Conservation (phyloP, 2,797 vertebrate genomes). For the Jordanella pulchra region DNA sequence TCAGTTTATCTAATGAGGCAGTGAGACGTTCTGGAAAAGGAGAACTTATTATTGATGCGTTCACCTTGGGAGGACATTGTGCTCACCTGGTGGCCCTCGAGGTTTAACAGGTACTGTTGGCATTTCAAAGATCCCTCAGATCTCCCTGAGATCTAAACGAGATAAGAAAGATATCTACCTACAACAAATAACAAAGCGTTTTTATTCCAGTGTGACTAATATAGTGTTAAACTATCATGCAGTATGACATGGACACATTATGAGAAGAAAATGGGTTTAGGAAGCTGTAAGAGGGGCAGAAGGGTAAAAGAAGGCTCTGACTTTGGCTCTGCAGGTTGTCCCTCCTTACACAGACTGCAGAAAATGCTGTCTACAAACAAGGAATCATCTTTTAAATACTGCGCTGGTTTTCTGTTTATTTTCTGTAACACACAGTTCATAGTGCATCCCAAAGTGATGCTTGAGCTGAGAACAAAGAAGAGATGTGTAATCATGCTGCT, state of each 20-base stretch:
- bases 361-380: constrained; percentile 36
- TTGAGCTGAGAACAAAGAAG: constrained; percentile 22
- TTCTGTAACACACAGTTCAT: constrained; percentile 58
- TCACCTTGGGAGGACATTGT: neutral
- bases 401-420: constrained; percentile 38
- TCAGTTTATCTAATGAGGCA: neutral
- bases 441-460: constrained; percentile 35
- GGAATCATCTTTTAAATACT: constrained; percentile 74
- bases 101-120: neutral
- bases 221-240: neutral
- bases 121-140: neutral
- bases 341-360: constrained; percentile 30
- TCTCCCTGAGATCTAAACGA: neutral
- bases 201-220: neutral
- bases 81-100: neutral
- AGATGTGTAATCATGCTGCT: constrained; percentile 46
- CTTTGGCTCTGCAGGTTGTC: constrained; percentile 62
- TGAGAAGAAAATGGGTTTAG: neutral
- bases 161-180: neutral
- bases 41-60: neutral
- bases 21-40: neutral
- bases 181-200: neutral
- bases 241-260: neutral
- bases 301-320: constrained; percentile 55
- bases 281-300: constrained; percentile 26